Conservation (phyloP, 1,140 invertebrate species). For the Halyomorpha halys region DNA sequence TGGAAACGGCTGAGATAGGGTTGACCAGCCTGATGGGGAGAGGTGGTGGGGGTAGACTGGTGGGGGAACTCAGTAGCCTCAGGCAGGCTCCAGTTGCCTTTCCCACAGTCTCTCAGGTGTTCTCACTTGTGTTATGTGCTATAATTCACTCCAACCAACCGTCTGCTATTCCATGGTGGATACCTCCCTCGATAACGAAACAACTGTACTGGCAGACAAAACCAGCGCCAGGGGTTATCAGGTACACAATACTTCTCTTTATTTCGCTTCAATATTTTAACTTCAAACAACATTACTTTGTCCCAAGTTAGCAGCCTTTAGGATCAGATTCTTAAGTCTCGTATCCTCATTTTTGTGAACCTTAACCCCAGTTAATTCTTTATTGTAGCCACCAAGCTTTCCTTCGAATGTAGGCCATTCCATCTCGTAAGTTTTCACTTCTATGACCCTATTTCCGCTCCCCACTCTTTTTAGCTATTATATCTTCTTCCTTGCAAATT, state of each 20-base stretch:
- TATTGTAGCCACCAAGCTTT: too few relatives aligned
- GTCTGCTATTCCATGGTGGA: slow-evolving; percentile 23
- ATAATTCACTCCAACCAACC: slow-evolving; percentile 20
- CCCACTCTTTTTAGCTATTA: too few relatives aligned
- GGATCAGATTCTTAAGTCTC: too few relatives aligned
- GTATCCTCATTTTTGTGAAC: too few relatives aligned
- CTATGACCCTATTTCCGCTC: too few relatives aligned
- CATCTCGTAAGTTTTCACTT: too few relatives aligned
- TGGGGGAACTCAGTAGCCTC: slow-evolving; percentile 10
- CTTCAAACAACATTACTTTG: too few relatives aligned
- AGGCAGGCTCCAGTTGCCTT: slow-evolving; percentile 9
- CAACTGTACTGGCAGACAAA: slow-evolving; percentile 7
- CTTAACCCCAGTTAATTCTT: too few relatives aligned
- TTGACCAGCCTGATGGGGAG: background rate
- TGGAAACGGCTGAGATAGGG: background rate
- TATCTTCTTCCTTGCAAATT: too few relatives aligned
- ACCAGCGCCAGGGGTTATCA: slow-evolving; percentile 13
- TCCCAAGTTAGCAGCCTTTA: too few relatives aligned
- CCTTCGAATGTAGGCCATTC: too few relatives aligned
- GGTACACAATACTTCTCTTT: background rate
- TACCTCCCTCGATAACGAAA: slow-evolving; percentile 10
- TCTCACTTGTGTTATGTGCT: slow-evolving; percentile 20
- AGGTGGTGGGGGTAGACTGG: slow-evolving; percentile 9
- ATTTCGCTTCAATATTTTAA: background rate
- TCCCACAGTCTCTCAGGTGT: slow-evolving; percentile 2